These are phyloP conservation scores for Papilio glaucus DNA, from an alignment of 1,140 invertebrate species.

Conservation along the genomic window DNA sequence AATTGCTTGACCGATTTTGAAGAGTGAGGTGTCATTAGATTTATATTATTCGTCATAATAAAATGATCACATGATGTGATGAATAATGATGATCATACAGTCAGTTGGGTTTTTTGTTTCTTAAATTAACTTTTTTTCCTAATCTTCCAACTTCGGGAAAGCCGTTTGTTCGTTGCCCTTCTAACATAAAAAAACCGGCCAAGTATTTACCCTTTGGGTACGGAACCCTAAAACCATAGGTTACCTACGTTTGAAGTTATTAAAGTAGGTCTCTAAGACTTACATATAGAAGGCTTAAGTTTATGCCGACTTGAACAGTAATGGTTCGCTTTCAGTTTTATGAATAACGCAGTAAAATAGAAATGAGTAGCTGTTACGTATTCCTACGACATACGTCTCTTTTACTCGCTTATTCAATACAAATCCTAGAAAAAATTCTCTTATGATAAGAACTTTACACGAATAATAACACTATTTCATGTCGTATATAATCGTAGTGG, in stretches of 20 bases:
- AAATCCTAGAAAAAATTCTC: neutral
- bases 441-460: neutral
- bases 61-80: too few species aligned
- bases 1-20: too few species aligned
- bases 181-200: too few species aligned
- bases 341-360: constrained; percentile 18
- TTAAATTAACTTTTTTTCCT: too few species aligned
- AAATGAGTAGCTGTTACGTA: neutral
- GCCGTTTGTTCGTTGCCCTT: too few species aligned
- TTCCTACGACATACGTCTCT: neutral
- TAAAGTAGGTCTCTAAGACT: neutral
- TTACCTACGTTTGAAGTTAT: neutral
- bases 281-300: constrained; percentile 3
- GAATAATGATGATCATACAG: too few species aligned
- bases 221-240: too few species aligned
- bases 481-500: neutral
- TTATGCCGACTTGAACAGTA: constrained; percentile 2
- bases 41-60: too few species aligned
- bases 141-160: too few species aligned
- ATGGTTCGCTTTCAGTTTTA: neutral
- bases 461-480: neutral
- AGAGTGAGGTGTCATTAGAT: too few species aligned
- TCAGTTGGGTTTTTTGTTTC: too few species aligned
- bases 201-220: too few species aligned
- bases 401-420: neutral